phyloP scores from a whole-genome alignment of 2,888 invertebrate genomes.

The Stenotaenia linearis region DNA sequence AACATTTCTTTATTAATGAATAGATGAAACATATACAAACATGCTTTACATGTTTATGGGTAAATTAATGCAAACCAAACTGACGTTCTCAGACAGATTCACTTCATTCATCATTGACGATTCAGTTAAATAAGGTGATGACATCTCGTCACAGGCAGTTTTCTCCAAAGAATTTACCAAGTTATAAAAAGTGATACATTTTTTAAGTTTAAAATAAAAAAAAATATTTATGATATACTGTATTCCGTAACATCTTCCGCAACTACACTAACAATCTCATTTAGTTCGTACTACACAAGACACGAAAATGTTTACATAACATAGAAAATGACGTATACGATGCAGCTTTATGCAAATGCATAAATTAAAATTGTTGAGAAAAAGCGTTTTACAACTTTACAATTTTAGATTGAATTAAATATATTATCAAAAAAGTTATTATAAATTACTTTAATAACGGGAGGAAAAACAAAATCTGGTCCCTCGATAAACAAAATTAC shows the following conservation, averaged over 20 bases:
- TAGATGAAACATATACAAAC: background rate
- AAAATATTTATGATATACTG: background rate
- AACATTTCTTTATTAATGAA: background rate
- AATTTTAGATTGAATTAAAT: background rate
- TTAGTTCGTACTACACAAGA: background rate
- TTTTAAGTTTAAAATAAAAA: background rate
- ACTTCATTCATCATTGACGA: background rate
- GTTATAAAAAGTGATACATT: background rate
- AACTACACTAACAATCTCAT: background rate
- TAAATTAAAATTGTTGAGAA: background rate
- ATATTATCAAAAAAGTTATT: background rate
- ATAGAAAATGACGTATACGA: constrained; percentile 4
- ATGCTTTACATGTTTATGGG: background rate
- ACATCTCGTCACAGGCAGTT: too few relatives aligned
- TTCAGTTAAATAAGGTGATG: too few relatives aligned
- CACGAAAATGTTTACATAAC: background rate
- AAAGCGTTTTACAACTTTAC: background rate
- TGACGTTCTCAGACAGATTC: background rate
- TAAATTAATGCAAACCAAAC: background rate
- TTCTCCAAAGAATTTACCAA: too few relatives aligned
- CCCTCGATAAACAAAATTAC: background rate
- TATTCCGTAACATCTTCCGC: background rate
- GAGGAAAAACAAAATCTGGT: background rate
- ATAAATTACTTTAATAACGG: background rate
- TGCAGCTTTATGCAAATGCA: background rate